phyloP scores from a whole-genome alignment of 2,888 invertebrate species.

The Pachliopta kotzebuea region DNA sequence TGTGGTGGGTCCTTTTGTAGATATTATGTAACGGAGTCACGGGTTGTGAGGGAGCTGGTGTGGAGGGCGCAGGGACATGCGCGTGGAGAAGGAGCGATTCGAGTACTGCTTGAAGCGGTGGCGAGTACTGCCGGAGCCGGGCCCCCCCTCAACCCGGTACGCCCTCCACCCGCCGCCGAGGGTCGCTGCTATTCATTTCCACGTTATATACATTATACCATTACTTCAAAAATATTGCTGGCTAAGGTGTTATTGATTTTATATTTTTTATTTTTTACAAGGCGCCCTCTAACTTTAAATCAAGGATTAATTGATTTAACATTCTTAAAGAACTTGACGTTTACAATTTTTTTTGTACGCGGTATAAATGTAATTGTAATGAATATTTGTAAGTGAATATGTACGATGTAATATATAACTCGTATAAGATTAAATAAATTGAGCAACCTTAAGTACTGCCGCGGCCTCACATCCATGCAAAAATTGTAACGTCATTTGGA shows the following conservation, averaged over 20 bases:
- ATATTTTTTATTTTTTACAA: no score
- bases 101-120: slow-evolving; percentile 63
- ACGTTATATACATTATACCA: not conserved
- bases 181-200: not conserved
- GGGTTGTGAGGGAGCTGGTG: slow-evolving; percentile 57
- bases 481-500: not conserved
- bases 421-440: not conserved
- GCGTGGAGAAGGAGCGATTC: slow-evolving; percentile 68
- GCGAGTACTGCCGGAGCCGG: slow-evolving; percentile 32
- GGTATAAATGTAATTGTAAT: no score
- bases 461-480: not conserved
- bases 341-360: no score
- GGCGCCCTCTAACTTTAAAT: no score
- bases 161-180: slow-evolving; percentile 38
- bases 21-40: slow-evolving; percentile 74
- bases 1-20: slow-evolving; percentile 54
- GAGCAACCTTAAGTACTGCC: not conserved
- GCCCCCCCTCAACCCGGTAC: slow-evolving; percentile 24
- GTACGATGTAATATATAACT: not conserved
- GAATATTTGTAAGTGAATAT: no score
- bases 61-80: slow-evolving; percentile 63
- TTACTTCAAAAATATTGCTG: no score
- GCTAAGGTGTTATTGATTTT: no score
- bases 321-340: no score
- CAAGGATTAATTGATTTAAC: no score